These are phyloP conservation scores for Erinaceus europaeus DNA, from an alignment of 2,113 vertebrate species.

Conservation along the genomic window DNA sequence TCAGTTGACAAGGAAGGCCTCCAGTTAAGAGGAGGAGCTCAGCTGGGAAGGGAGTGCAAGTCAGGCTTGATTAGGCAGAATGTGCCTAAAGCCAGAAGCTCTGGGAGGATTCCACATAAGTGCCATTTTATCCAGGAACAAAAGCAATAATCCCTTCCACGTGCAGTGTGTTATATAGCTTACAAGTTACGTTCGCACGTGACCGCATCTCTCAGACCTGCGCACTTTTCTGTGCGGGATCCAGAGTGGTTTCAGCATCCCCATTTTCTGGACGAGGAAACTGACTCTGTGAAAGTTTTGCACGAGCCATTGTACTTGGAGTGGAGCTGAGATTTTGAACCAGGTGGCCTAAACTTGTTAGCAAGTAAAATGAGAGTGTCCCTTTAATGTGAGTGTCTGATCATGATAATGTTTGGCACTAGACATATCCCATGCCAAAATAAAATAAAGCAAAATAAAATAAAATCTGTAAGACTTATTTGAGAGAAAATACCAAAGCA, in stretches of 20 bases:
- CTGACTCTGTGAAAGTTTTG: neutral
- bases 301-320: neutral
- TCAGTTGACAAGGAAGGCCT: neutral
- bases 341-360: neutral
- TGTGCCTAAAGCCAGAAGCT: neutral
- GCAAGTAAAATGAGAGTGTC: neutral
- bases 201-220: neutral
- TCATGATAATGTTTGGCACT: too few relatives aligned
- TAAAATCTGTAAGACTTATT: too few relatives aligned
- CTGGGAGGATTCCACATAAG: neutral
- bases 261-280: neutral
- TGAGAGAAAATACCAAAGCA: too few relatives aligned
- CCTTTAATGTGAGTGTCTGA: too few relatives aligned
- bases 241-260: neutral
- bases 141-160: neutral
- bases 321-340: neutral
- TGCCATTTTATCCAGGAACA: neutral
- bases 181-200: neutral
- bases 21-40: neutral
- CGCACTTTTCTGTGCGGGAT: rapidly evolving
- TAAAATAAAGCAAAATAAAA: too few relatives aligned
- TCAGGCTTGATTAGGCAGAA: neutral
- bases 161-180: rapidly evolving
- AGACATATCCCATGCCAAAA: too few relatives aligned
- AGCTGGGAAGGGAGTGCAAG: neutral